Percentiles rank a stretch among this genome's conserved stretches.
These are phyloP conservation scores for Lepidocyrtoides sp. DNA, from an alignment of 2,888 invertebrate genomes.

Conservation along the genomic window DNA sequence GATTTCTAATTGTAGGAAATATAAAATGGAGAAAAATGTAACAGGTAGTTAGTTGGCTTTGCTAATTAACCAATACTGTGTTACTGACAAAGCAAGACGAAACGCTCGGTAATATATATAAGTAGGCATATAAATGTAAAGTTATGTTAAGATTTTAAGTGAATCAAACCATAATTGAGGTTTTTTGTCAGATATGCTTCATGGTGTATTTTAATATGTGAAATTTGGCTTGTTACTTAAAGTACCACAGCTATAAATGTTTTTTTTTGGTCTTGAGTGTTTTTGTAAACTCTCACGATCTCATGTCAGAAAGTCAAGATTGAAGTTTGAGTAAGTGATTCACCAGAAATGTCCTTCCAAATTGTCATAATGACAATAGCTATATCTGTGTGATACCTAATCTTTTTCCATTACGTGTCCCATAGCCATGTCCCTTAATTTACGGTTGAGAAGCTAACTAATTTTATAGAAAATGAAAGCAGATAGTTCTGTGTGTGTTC, in stretches of 20 bases:
- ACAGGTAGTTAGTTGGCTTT: too few species aligned
- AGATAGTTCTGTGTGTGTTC: slow-evolving; percentile 1
- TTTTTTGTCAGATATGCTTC: background rate
- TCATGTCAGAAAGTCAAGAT: background rate
- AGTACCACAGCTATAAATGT: background rate
- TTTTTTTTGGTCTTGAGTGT: background rate
- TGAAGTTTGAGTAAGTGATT: slow-evolving; percentile 50
- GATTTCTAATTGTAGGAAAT: too few species aligned
- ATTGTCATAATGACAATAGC: slow-evolving; percentile 16
- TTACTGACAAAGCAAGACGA: too few species aligned
- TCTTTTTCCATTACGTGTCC: slow-evolving; percentile 59
- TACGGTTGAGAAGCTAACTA: slow-evolving; percentile 65
- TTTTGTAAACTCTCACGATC: slow-evolving; percentile 14
- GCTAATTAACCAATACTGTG: too few species aligned
- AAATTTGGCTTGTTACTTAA: slow-evolving; percentile 32
- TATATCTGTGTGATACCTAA: slow-evolving; percentile 11
- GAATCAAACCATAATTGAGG: background rate
- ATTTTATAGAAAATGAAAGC: slow-evolving; percentile 61
- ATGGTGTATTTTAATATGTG: background rate
- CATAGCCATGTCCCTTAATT: slow-evolving; percentile 73
- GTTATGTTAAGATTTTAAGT: too few species aligned
- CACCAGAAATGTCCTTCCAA: slow-evolving; percentile 62
- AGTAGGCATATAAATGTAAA: too few species aligned
- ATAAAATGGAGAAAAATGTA: too few species aligned
- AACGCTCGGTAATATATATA: too few species aligned